Conservation (phyloP, 2,888 invertebrate genomes). For the Caenorhabditis sinica region DNA sequence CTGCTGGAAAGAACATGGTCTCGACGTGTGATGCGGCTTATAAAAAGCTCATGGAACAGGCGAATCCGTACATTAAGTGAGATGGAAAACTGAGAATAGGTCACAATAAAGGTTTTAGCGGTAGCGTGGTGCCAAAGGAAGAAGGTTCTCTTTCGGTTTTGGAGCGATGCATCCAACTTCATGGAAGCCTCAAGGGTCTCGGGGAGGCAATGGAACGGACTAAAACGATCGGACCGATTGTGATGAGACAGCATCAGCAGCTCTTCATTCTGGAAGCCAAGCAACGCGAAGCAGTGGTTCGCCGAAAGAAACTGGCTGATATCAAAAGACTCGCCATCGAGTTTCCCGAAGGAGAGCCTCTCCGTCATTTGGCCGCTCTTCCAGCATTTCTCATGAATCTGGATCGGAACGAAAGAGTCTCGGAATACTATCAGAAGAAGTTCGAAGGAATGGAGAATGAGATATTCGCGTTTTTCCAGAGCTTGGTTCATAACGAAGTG, state of each 20-base stretch:
- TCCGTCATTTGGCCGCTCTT: slow-evolving; percentile 12
- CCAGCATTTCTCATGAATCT: slow-evolving; percentile 19
- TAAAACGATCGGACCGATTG: neutral
- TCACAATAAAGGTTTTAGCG: neutral
- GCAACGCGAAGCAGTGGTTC: slow-evolving; percentile 32
- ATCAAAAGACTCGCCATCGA: slow-evolving; percentile 15
- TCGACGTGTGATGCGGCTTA: neutral
- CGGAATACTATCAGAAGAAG: slow-evolving; percentile 14
- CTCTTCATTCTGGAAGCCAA: slow-evolving; percentile 3
- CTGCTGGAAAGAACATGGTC: slow-evolving; percentile 23
- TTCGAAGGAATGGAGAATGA: slow-evolving; percentile 4
- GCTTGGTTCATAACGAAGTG: neutral
- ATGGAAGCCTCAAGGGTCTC: neutral
- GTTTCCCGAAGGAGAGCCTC: neutral
- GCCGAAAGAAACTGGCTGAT: slow-evolving; percentile 5
- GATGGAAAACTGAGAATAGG: neutral
- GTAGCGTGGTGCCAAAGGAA: neutral
- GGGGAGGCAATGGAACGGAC: slow-evolving; percentile 18
- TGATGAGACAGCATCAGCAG: slow-evolving; percentile 11
- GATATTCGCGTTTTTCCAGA: neutral
- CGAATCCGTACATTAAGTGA: slow-evolving; percentile 27
- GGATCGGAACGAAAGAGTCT: neutral
- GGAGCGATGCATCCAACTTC: slow-evolving; percentile 11
- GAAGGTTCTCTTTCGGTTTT: neutral
- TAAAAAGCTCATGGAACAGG: neutral